A percentile compares a stretch with the other conserved stretches of the same genome.
Evolutionary conservation across 2,797 vertebrate species (phyloP).

Genomic region (Tadarida brasiliensis): DNA sequence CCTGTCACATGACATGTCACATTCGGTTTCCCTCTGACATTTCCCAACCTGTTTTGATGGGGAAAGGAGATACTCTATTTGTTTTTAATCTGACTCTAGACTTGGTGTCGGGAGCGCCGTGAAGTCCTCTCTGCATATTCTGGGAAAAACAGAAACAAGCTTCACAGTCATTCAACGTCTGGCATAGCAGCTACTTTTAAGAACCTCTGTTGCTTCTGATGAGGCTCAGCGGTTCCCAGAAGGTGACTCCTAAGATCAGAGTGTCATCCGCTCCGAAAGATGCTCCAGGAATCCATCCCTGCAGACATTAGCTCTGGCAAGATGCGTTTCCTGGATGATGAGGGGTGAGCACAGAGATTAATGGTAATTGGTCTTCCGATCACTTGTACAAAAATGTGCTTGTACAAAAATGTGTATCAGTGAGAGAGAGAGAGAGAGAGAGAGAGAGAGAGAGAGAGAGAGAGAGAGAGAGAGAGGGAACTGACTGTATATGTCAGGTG

Average conservation of each 20-base stretch:
- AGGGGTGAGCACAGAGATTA: too few relatives aligned
- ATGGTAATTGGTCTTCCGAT: too few relatives aligned
- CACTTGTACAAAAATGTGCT: too few relatives aligned
- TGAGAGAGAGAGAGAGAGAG: too few relatives aligned
- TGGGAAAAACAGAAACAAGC: conserved; percentile 83
- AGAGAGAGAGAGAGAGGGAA: too few relatives aligned
- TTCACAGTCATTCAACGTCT: conserved; percentile 75
- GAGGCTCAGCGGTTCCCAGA: conserved; percentile 61
- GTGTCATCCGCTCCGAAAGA: background rate
- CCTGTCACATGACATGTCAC: conserved; percentile 81
- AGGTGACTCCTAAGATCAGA: background rate
- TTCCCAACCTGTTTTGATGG: conserved; percentile 85
- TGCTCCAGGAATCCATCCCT: too few relatives aligned
- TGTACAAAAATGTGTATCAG: too few relatives aligned
- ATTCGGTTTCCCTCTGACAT: conserved; percentile 82
- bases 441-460: too few relatives aligned
- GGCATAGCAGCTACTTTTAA: conserved; percentile 74
- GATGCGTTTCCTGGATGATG: too few relatives aligned
- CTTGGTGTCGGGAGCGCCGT: conserved; percentile 84
- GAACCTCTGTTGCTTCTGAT: conserved; percentile 64
- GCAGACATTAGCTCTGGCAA: too few relatives aligned
- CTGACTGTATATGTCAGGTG: too few relatives aligned
- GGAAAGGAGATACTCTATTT: conserved; percentile 84
- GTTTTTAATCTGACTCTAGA: conserved; percentile 86
- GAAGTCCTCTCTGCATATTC: conserved; percentile 82